phyloP scores from a whole-genome alignment of 2,797 vertebrate genomes.

The Takifugu rubripes region DNA sequence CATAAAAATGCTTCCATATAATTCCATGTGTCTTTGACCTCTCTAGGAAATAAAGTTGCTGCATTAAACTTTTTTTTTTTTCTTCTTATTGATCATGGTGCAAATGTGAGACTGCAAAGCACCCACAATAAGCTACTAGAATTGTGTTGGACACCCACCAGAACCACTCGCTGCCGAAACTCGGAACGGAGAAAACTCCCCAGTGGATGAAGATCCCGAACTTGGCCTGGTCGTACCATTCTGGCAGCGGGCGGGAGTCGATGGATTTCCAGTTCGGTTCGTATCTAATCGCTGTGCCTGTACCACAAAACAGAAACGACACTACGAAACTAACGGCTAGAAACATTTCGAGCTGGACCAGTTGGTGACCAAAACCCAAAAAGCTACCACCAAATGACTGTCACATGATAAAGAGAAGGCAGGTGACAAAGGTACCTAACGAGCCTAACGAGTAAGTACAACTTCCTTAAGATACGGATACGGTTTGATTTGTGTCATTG shows the following conservation, averaged over 20 bases:
- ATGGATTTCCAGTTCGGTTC: slow-evolving; percentile 87
- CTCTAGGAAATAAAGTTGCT: too few relatives aligned
- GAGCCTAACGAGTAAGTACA: not conserved
- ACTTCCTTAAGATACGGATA: too few relatives aligned
- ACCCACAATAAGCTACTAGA: too few relatives aligned
- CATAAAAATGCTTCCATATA: too few relatives aligned
- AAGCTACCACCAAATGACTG: not conserved
- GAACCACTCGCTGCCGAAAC: slow-evolving; percentile 97
- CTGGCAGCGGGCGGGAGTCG: slow-evolving; percentile 84
- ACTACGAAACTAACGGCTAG: not conserved
- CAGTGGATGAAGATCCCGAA: slow-evolving; percentile 95
- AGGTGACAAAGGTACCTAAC: not conserved
- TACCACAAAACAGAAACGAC: slow-evolving; percentile 20
- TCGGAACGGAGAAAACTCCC: slow-evolving; percentile 94
- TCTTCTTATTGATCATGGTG: too few relatives aligned
- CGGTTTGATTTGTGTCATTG: too few relatives aligned
- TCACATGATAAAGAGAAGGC: not conserved
- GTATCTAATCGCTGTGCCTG: slow-evolving; percentile 53
- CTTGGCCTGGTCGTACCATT: slow-evolving; percentile 91
- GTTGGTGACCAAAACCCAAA: slow-evolving; percentile 8
- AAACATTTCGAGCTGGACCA: slow-evolving; percentile 9
- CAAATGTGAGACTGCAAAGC: too few relatives aligned
- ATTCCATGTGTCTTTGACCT: too few relatives aligned
- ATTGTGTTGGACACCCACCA: slow-evolving; percentile 77
- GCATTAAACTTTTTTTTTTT: too few relatives aligned